Conservation (phyloP, 2,113 vertebrate genomes). For the human (Homo sapiens) region DNA sequence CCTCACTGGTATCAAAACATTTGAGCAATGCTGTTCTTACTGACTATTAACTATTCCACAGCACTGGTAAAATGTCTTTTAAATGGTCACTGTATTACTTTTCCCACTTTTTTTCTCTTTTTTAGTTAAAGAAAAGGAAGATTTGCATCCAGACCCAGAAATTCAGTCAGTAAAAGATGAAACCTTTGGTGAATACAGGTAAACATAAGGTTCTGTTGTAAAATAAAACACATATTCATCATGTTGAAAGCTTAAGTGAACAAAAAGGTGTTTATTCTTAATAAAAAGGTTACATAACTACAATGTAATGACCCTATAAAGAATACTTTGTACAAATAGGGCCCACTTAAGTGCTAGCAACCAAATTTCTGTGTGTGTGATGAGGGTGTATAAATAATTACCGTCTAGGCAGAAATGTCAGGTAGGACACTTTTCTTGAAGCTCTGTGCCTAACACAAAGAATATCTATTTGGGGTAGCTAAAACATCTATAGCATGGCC, state of each 20-base stretch:
- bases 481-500: neutral
- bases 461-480: neutral
- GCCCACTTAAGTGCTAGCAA: neutral
- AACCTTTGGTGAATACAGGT: slow-evolving; percentile 99
- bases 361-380: neutral
- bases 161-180: slow-evolving; percentile 96
- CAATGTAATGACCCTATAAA: slow-evolving; percentile 48
- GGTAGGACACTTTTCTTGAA: neutral
- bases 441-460: neutral
- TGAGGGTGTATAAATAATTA: neutral
- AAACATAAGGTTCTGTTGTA: slow-evolving; percentile 73
- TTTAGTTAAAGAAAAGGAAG: slow-evolving; percentile 98
- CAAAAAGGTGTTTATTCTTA: slow-evolving; percentile 70
- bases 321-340: slow-evolving; percentile 68
- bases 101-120: slow-evolving; percentile 68
- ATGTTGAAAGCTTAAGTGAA: slow-evolving; percentile 53
- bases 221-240: neutral
- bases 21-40: neutral
- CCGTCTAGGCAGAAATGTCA: rapidly evolving
- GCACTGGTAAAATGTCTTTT: no score
- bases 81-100: neutral
- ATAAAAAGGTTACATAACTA: slow-evolving; percentile 78
- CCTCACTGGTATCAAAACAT: neutral
- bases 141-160: slow-evolving; percentile 96
- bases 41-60: neutral